phyloP scores from a whole-genome alignment of 1,140 invertebrate species.

The Lepidostoma basale region DNA sequence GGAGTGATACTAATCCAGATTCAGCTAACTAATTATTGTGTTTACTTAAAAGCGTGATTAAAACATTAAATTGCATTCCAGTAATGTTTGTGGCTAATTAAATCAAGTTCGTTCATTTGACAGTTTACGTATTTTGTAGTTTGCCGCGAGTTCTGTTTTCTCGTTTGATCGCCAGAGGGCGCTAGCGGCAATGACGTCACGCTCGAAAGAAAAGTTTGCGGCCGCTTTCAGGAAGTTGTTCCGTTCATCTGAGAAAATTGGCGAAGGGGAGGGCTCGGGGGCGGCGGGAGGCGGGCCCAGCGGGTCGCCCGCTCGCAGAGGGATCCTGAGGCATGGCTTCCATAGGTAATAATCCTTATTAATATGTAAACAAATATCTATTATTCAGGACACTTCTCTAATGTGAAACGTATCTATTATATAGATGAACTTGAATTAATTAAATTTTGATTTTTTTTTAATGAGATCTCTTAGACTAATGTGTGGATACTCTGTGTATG shows the following conservation, averaged over 20 bases:
- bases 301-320: constrained; percentile 67
- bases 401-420: no score
- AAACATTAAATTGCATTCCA: not conserved
- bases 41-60: no score
- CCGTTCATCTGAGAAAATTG: constrained; percentile 69
- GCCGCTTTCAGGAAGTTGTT: constrained; percentile 79
- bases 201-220: constrained; percentile 74
- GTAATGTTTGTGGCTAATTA: not conserved
- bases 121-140: not conserved
- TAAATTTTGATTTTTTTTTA: no score
- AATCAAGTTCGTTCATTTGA: not conserved
- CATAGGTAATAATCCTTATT: constrained; percentile 52
- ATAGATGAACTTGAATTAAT: no score
- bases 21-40: no score
- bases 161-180: not conserved
- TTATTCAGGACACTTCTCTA: no score
- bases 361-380: not conserved
- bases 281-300: constrained; percentile 57
- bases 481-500: no score
- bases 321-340: constrained; percentile 61
- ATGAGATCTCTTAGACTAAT: no score
- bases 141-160: constrained; percentile 2
- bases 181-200: constrained; percentile 67
- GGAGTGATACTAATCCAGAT: not conserved
- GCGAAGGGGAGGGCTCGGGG: constrained; percentile 63